Percentiles rank a stretch among this genome's conserved stretches.
phyloP scores from a whole-genome alignment of 2,888 invertebrate genomes.

The Eupithecia insigniata region DNA sequence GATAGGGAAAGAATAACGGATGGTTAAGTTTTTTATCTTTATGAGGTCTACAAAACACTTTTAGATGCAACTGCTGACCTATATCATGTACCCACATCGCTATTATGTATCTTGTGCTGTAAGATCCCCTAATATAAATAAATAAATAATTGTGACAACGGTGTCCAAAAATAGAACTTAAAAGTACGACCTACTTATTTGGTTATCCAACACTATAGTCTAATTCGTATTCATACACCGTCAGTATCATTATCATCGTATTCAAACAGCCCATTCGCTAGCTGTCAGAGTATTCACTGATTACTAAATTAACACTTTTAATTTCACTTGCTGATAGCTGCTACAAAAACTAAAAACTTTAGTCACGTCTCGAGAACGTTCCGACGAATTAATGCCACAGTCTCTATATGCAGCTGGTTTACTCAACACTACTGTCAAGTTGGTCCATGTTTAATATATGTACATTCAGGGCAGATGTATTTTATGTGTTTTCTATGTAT shows the following conservation, averaged over 20 bases:
- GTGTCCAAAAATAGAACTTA: background rate
- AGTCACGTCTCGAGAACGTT: slow-evolving; percentile 48
- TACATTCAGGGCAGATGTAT: background rate
- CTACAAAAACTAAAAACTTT: slow-evolving; percentile 49
- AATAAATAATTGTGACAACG: background rate
- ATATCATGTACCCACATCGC: too few species aligned
- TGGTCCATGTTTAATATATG: background rate
- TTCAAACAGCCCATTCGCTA: slow-evolving; percentile 24
- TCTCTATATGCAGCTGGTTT: slow-evolving; percentile 8
- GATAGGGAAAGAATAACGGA: too few species aligned
- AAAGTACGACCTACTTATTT: background rate
- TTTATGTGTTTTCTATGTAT: too few species aligned
- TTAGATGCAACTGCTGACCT: background rate
- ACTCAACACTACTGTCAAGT: background rate
- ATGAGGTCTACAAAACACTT: too few species aligned
- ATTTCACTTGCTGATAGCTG: slow-evolving; percentile 57
- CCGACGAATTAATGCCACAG: slow-evolving; percentile 33
- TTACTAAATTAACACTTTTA: slow-evolving; percentile 62
- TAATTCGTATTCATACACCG: slow-evolving; percentile 11
- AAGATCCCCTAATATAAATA: too few species aligned
- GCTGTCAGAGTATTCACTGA: slow-evolving; percentile 49
- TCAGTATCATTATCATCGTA: slow-evolving; percentile 13
- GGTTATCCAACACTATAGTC: background rate
- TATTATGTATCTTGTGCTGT: too few species aligned
- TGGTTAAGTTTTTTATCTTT: too few species aligned